Evolutionary conservation across 2,113 vertebrate genomes (phyloP).

Genomic region (Spheniscus mendiculus): DNA sequence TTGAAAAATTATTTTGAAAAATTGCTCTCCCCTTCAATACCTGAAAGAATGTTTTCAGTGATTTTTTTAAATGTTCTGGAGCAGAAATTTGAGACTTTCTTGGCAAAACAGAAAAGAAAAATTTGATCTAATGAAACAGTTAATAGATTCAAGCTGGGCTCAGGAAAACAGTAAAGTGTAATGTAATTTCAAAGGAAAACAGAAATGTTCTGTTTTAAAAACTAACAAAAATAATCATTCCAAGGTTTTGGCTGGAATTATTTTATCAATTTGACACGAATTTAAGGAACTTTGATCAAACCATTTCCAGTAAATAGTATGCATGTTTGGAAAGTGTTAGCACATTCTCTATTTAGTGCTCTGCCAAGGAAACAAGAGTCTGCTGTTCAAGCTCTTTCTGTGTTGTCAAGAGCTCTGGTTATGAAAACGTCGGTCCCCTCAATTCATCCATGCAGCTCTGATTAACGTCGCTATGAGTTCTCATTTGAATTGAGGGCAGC

Average conservation of each 20-base stretch:
- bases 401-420: neutral
- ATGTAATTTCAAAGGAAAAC: neutral
- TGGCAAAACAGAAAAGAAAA: neutral
- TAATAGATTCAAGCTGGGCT: neutral
- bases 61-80: neutral
- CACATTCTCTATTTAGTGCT: neutral
- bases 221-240: neutral
- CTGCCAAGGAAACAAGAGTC: neutral
- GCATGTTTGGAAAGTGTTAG: neutral
- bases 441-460: neutral
- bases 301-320: neutral
- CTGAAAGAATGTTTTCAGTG: neutral
- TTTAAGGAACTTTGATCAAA: neutral
- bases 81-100: neutral
- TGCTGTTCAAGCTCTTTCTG: neutral
- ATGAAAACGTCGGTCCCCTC: neutral
- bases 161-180: neutral
- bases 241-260: neutral
- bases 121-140: neutral
- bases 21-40: neutral
- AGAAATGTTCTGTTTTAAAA: neutral
- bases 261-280: neutral
- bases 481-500: neutral
- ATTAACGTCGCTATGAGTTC: neutral
- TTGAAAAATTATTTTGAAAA: neutral